Conservation (phyloP, 1,140 invertebrate genomes). For the Teleopsis dalmanni region DNA sequence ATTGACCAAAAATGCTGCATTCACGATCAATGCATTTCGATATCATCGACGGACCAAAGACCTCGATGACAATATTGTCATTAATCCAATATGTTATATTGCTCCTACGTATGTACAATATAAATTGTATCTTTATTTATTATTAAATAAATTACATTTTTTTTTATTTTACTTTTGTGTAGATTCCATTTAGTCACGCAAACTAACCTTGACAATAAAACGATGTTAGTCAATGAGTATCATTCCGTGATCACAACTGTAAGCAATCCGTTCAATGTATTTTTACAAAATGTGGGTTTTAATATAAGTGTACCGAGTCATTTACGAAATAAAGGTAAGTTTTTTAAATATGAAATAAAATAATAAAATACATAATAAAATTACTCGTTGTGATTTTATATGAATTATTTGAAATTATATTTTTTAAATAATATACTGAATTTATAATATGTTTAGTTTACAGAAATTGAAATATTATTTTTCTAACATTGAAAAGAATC, state of each 20-base stretch:
- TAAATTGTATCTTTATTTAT: not conserved
- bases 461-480: too few relatives aligned
- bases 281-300: conserved; percentile 37
- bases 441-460: too few relatives aligned
- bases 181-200: conserved; percentile 43
- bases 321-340: conserved; percentile 37
- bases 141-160: conserved; percentile 1
- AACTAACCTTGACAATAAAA: conserved; percentile 27
- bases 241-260: conserved; percentile 33
- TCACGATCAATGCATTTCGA: conserved; percentile 27
- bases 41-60: conserved; percentile 35
- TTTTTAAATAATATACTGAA: too few relatives aligned
- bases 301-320: conserved; percentile 33
- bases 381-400: too few relatives aligned
- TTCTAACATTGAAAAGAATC: too few relatives aligned
- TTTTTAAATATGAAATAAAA: too few relatives aligned
- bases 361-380: too few relatives aligned
- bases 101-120: conserved; percentile 38
- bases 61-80: conserved; percentile 39
- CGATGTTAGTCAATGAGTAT: conserved; percentile 43
- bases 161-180: conserved; percentile 12
- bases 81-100: conserved; percentile 41
- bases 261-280: conserved; percentile 36
- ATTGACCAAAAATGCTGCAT: conserved; percentile 27
- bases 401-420: too few relatives aligned